These are phyloP conservation scores for Agraylea sexmaculata DNA, from an alignment of 1,140 invertebrate species.

Conservation along the genomic window DNA sequence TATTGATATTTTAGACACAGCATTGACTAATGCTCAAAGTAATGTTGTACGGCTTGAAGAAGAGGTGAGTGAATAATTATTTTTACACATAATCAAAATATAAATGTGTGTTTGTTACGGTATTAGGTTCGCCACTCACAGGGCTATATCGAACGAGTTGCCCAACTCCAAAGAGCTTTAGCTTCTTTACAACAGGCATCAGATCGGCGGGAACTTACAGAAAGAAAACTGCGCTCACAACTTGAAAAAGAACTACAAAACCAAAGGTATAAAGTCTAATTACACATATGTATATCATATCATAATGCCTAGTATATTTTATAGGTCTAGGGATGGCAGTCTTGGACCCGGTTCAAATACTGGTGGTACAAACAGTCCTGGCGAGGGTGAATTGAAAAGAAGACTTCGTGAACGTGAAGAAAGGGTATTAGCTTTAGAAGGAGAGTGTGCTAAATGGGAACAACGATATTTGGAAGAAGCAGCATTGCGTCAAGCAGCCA, in stretches of 20 bases:
- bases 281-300: background rate
- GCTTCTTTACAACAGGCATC: constrained; percentile 72
- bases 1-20: constrained; percentile 86
- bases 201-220: constrained; percentile 74
- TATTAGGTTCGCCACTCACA: constrained; percentile 66
- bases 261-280: constrained; percentile 36
- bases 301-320: constrained; percentile 6
- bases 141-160: constrained; percentile 72
- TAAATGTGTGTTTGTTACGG: constrained; percentile 10
- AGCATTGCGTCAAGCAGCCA: constrained; percentile 68
- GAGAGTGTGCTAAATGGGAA: constrained; percentile 78
- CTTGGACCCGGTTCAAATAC: constrained; percentile 18
- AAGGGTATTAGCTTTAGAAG: constrained; percentile 68
- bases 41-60: constrained; percentile 82
- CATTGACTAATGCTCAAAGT: constrained; percentile 79
- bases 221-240: constrained; percentile 64
- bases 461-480: constrained; percentile 79
- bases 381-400: constrained; percentile 52
- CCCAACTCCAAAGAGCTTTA: constrained; percentile 70
- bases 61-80: constrained; percentile 46
- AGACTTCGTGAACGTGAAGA: constrained; percentile 64
- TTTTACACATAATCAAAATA: constrained; percentile 6
- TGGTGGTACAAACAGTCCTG: constrained; percentile 36
- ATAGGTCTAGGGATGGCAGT: constrained; percentile 19
- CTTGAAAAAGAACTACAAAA: constrained; percentile 68